Evolutionary conservation across 2,888 invertebrate species (phyloP).

Genomic region (Ormyrus pomaceus): DNA sequence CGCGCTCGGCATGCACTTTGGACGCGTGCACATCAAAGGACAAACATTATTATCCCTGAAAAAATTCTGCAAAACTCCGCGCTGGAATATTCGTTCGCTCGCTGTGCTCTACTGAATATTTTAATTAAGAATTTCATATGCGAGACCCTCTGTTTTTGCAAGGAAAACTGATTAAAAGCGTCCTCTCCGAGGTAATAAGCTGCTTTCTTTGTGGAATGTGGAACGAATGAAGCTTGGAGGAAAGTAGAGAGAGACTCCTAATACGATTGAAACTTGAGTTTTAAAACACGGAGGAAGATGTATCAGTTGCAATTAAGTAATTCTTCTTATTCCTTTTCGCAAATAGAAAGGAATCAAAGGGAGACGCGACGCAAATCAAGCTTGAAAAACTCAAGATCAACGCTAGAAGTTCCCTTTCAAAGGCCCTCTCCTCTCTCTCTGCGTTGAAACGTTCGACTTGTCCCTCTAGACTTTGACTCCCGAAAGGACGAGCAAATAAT

Average conservation of each 20-base stretch:
- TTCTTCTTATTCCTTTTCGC: slow-evolving; percentile 11
- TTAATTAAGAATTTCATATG: slow-evolving; percentile 9
- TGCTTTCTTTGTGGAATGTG: neutral
- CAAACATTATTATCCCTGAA: slow-evolving; percentile 1
- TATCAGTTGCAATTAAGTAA: slow-evolving; percentile 1
- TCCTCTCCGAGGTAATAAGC: too few species aligned
- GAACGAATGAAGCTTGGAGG: neutral
- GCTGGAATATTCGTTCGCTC: neutral
- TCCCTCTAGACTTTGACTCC: neutral
- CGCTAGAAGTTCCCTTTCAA: slow-evolving; percentile 3
- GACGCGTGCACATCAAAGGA: slow-evolving; percentile 18
- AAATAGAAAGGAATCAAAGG: slow-evolving; percentile 26
- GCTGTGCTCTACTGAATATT: neutral
- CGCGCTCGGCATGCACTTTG: neutral
- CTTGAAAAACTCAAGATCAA: slow-evolving; percentile 50
- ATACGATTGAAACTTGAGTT: too few species aligned
- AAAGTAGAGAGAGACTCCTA: too few species aligned
- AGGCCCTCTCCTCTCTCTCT: slow-evolving; percentile 3
- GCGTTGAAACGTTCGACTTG: slow-evolving; percentile 29
- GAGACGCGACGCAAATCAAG: slow-evolving; percentile 29
- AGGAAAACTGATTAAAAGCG: too few species aligned
- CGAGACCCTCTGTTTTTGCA: too few species aligned
- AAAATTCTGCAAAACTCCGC: neutral
- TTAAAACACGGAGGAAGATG: too few species aligned
- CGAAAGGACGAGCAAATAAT: slow-evolving; percentile 42